Evolutionary conservation across 2,113 vertebrate genomes (phyloP), one percentile per base, ranked within the genome.

Genomic region (Ictalurus punctatus): DNA sequence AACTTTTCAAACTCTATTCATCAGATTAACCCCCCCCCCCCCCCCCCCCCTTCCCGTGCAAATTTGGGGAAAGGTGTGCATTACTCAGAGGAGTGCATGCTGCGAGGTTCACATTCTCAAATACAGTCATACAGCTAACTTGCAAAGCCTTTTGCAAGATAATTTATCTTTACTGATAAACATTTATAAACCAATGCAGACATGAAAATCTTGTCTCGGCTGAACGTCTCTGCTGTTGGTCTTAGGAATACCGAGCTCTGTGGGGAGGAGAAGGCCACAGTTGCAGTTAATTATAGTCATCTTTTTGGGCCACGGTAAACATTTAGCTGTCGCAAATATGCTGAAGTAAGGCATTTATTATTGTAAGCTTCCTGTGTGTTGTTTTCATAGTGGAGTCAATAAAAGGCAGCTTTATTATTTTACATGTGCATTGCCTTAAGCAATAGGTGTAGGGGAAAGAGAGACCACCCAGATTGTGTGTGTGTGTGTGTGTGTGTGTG

Each of bases 1-100:
- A 87, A 90, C 90, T 84, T 69, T 91, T 92, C 90, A 90, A 87
- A 92, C 87, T 90, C 71, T 87, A 87, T 90, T 93, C 91, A 91
- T 58, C 76, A 54, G 25, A 16, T 30, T 88, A 34, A 34, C 34
- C 1, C 89, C 88, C 87, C 93, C 90, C 86, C 89, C 89, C 23
- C 34, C 89, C 88, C 87, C 93, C 90, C 86, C 89, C 89, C 23
- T 74, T 83, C n/a, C n/a, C n/a, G 63, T 79, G 48, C 87, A 82
- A n/a, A 71, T 58, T 34, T 63, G 34, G 30, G 59, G 25, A 89
- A 69, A 87, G 83, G 86, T 61, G 30, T 86, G 73, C 40, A 61
- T 56, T 76, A 74, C 65, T 27, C 73, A 56, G 40, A 73, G 48
- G 89, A 48, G 27, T 58, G 40, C 65, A 83, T 73, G 54, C 4